Base-by-base conservation (phyloP, 2,113 vertebrate species). In the Nesogale talazaci region DNA sequence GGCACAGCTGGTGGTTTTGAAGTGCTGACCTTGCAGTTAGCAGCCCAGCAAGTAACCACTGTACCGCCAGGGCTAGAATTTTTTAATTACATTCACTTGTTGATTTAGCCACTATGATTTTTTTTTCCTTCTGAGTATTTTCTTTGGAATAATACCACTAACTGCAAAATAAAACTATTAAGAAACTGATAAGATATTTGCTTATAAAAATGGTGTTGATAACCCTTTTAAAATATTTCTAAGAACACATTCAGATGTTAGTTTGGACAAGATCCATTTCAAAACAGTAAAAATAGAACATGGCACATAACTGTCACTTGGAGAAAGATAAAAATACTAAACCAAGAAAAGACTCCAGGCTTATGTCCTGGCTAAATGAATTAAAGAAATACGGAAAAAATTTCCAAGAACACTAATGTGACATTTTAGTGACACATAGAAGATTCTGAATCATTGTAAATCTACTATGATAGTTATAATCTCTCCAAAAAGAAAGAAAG, bases 371-470 rank as follows among this genome's bases (percentile, higher is more conserved):
- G 57, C 34, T 67, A 69, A 88, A 25, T n/a, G 29, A 93, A 63
- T 78, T 78, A 75, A 75, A 20, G 65, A 52, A 36, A 3, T 8
- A 76, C 83, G 22, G 23, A 11, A 88, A 67, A 90, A 61, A 23
- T 56, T 85, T 92, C 90, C 25, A 69, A 88, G 87, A n/a, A 76
- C 42, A 36, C 88, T 86, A 19, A n/a, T 27, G 31, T 23, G 63
- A 78, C 16, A 69, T 59, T 75, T 94, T 86, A 23, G 57, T 69
- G 52, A 27, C 14, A 31, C 15, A 0, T 22, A 25, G 11, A 83
- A 59, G 63, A 79, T 36, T 29, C 6, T 36, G 80, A 89, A 59
- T 31, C 42, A 8, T n/a, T 75, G 15, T 56, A 57, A 80, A 72
- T 86, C n/a, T 76, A 52, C 42, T 86, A 3, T 17, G 42, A 72